These are phyloP conservation scores for Meghimatium bilineatum DNA, from an alignment of 2,888 invertebrate genomes.

Conservation along the genomic window DNA sequence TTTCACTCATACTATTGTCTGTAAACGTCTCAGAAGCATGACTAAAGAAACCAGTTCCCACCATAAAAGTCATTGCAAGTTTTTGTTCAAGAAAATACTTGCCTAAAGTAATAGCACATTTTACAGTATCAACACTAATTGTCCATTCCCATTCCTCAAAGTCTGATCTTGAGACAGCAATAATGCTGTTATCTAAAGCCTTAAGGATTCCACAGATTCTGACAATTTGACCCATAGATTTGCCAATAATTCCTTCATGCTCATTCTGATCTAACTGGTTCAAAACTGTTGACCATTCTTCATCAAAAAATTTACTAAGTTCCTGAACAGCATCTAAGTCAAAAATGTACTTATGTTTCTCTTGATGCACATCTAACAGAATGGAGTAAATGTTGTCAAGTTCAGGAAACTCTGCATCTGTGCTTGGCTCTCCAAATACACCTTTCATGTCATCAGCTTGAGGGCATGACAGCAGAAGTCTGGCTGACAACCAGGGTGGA, in stretches of 20 bases:
- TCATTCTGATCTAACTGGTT: conserved; percentile 55
- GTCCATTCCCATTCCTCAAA: conserved; percentile 34
- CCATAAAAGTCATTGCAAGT: conserved; percentile 55
- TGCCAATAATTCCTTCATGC: conserved; percentile 53
- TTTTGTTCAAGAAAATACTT: conserved; percentile 59
- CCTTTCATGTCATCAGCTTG: conserved; percentile 47
- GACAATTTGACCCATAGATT: conserved; percentile 57
- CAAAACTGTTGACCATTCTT: conserved; percentile 56
- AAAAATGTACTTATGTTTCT: conserved; percentile 50
- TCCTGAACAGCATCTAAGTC: conserved; percentile 54
- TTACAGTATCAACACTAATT: conserved; percentile 50
- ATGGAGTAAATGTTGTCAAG: conserved; percentile 48
- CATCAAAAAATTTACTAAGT: conserved; percentile 54
- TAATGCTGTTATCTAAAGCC: conserved; percentile 44
- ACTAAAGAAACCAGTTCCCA: conserved; percentile 51
- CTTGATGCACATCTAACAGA: conserved; percentile 49
- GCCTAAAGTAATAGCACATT: conserved; percentile 51
- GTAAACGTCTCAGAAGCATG: conserved; percentile 22
- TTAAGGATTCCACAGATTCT: conserved; percentile 56
- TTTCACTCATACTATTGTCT: conserved; percentile 28
- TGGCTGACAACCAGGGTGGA: conserved; percentile 50
- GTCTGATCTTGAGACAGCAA: neutral
- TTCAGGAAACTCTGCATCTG: conserved; percentile 30
- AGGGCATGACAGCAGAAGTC: conserved; percentile 55
- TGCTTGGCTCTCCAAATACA: conserved; percentile 33